Evolutionary conservation across 2,888 invertebrate species (phyloP).

Genomic region (Axea sp.): DNA sequence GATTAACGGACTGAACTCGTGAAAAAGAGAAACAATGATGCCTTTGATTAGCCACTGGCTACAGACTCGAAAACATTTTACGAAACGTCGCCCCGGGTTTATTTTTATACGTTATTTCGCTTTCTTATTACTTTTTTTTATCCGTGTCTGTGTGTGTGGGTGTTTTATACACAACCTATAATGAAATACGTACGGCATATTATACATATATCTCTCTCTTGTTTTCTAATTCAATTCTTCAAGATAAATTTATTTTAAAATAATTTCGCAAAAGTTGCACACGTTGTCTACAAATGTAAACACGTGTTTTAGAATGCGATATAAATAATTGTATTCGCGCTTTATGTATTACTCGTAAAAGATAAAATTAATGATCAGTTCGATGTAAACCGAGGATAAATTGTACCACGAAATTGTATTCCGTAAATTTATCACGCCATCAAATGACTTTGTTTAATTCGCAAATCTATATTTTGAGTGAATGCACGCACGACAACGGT

Average conservation of each 20-base stretch:
- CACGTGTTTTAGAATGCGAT: background rate
- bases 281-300: background rate
- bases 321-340: background rate
- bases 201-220: too few species aligned
- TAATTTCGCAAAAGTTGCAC: too few species aligned
- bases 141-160: too few species aligned
- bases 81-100: conserved; percentile 35
- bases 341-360: conserved; percentile 10
- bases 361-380: conserved; percentile 13
- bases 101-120: conserved; percentile 1
- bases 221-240: too few species aligned
- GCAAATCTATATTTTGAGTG: conserved; percentile 15
- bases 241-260: too few species aligned
- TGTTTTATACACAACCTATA: too few species aligned
- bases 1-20: conserved; percentile 32
- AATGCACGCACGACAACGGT: background rate
- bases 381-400: conserved; percentile 17
- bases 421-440: conserved; percentile 18
- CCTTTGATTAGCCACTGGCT: conserved; percentile 57
- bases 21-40: conserved; percentile 57
- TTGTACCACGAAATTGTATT: background rate
- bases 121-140: conserved; percentile 4
- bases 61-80: conserved; percentile 30
- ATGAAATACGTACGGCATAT: too few species aligned
- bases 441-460: conserved; percentile 20